These are phyloP conservation scores for Drosophila seguyi DNA, from an alignment of 1,140 invertebrate species.

Conservation along the genomic window DNA sequence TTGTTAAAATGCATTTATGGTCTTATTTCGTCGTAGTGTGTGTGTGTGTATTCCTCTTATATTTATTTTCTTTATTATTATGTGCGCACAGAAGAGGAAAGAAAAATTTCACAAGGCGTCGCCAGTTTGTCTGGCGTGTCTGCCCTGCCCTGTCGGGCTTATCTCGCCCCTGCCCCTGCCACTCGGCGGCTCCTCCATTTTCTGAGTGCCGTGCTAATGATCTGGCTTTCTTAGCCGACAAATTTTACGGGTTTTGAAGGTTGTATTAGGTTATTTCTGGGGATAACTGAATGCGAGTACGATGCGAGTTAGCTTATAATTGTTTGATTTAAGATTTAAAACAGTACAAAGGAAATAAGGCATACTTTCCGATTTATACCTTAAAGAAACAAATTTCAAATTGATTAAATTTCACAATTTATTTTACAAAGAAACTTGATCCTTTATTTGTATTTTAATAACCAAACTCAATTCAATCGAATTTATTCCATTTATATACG, in stretches of 20 bases:
- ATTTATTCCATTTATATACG: too few species aligned
- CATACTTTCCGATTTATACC: too few species aligned
- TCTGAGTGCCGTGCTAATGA: constrained; percentile 13
- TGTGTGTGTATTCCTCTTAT: constrained; percentile 40
- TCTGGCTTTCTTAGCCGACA: constrained; percentile 1
- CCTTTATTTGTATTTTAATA: too few species aligned
- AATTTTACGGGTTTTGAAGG: not conserved
- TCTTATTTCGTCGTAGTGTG: constrained; percentile 51
- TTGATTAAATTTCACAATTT: too few species aligned
- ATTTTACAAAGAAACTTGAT: too few species aligned
- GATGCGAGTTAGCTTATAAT: not conserved
- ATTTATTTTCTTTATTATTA: constrained; percentile 82
- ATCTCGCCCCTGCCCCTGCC: constrained; percentile 33
- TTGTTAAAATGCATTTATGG: constrained; percentile 81
- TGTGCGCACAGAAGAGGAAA: constrained; percentile 64
- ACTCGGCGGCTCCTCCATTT: constrained; percentile 6
- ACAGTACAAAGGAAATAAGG: too few species aligned
- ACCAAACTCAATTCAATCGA: not conserved
- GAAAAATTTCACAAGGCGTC: constrained; percentile 81
- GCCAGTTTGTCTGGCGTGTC: constrained; percentile 80
- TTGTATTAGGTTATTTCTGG: too few species aligned
- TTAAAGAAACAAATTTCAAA: too few species aligned
- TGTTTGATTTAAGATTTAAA: not conserved
- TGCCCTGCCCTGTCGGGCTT: constrained; percentile 20
- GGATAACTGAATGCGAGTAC: not conserved